These are phyloP conservation scores for Oscheius onirici DNA, from an alignment of 2,888 invertebrate genomes.

Conservation along the genomic window DNA sequence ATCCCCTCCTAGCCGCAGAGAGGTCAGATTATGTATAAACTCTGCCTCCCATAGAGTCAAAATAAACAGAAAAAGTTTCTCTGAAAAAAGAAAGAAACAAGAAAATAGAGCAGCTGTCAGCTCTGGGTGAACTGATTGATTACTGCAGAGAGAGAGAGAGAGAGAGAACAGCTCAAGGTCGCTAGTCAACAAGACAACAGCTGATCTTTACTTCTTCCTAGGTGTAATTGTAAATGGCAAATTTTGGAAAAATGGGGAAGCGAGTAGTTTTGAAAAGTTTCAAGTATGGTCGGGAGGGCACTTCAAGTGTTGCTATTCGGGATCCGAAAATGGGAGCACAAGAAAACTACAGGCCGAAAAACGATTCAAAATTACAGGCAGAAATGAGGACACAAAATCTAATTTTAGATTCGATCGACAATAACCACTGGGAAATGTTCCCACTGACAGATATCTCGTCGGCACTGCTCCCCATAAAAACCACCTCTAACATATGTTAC, in stretches of 20 bases:
- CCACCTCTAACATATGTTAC: not conserved
- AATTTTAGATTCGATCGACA: too few relatives aligned
- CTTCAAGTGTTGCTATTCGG: too few relatives aligned
- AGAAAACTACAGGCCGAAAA: too few relatives aligned
- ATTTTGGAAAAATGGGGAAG: too few relatives aligned
- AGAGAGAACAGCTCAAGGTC: not conserved
- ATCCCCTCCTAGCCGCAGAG: not conserved
- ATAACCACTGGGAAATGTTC: not conserved
- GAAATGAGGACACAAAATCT: too few relatives aligned
- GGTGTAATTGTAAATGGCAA: too few relatives aligned
- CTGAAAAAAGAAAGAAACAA: not conserved
- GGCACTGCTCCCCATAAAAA: not conserved
- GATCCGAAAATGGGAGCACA: too few relatives aligned
- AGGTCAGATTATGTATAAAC: not conserved
- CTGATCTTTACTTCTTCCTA: too few relatives aligned
- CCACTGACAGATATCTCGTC: conserved; percentile 2
- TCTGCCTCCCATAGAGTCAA: not conserved
- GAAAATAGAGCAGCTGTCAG: conserved; percentile 2
- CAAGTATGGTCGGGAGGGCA: too few relatives aligned
- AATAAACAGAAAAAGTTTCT: not conserved
- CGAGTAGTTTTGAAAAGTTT: too few relatives aligned
- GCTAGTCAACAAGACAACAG: too few relatives aligned
- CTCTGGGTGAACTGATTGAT: conserved; percentile 3
- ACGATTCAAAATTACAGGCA: too few relatives aligned
- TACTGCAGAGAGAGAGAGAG: not conserved